Evolutionary conservation across 2,113 vertebrate genomes (phyloP), one percentile per base, ranked within the genome.

Genomic region (Edolisoma coerulescens): DNA sequence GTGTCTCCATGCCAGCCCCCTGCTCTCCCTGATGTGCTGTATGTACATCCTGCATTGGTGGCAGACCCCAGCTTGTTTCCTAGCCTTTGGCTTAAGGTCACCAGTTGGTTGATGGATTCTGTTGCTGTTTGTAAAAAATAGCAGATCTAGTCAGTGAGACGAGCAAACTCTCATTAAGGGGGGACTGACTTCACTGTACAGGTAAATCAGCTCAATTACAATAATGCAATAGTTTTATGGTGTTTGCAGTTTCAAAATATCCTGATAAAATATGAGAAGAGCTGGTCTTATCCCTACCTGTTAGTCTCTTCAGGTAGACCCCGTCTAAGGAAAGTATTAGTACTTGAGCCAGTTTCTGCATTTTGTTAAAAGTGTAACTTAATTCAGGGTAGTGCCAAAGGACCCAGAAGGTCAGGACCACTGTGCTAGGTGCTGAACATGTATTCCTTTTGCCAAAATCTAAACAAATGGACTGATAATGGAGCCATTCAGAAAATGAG

Each of bases 1-100:
- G 21, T 69, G 18, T 9, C 4, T 68, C 2, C 0, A 1, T 2
- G 42, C 3, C 0, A 13, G 17, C 15, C 1, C 6, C 3, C 11
- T 41, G 6, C 7, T n/a, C 5, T 53, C 8, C 9, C 13, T 60
- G 41, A 9, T 6, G 2, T 37, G 19, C 14, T 47, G 5, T 30
- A 3, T n/a, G 24, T 57, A 3, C 1, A 9, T 35, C 6, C 54
- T 73, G 35, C 2, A 0, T 11, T 50, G 33, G 18, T 63, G 47
- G 17, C 10, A 33, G 22, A 23, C 4, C 13, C 5, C 3, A 37
- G 7, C 16, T 73, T 54, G 11, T 42, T 73, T 54, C 30, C 11
- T 20, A 41, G 6, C 12, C 13, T 64, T 71, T 54, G 42, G 16
- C 35, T 94, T 33, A 20, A 32, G 44, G 13, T 45, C 3, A n/a